Evolutionary conservation across 92 coral and sea anemone species (phyloP).

Genomic region (Phenganax marumi): DNA sequence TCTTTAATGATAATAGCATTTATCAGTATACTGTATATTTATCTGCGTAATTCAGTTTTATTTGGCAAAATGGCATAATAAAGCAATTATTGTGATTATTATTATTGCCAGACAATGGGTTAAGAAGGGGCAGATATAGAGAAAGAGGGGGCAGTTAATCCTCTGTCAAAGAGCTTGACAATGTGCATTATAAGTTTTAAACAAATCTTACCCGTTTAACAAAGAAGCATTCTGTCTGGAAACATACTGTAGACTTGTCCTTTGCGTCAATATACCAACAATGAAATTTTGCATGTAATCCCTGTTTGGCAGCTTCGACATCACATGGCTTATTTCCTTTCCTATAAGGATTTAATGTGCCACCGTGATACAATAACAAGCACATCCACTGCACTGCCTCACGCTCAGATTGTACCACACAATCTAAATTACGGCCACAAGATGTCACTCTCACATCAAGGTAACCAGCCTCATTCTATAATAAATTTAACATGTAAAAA

Average conservation of each 20-base stretch:
- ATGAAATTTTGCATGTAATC: slow-evolving; percentile 22
- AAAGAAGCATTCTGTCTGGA: slow-evolving; percentile 17
- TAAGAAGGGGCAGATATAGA: too few species aligned
- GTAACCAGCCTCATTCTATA: background rate
- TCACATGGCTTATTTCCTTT: slow-evolving; percentile 13
- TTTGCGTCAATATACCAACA: slow-evolving; percentile 8
- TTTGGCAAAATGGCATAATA: too few species aligned
- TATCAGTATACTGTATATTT: too few species aligned
- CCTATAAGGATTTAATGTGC: background rate
- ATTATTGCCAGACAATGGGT: too few species aligned
- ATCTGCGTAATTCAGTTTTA: too few species aligned
- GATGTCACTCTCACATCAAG: background rate
- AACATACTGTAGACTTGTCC: background rate
- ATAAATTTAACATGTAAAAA: background rate
- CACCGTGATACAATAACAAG: background rate
- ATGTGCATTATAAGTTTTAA: too few species aligned
- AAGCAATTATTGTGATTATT: too few species aligned
- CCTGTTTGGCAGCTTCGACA: background rate
- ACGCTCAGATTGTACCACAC: background rate
- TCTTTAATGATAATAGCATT: too few species aligned
- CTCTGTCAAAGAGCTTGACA: too few species aligned
- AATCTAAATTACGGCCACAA: background rate
- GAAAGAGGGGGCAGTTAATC: too few species aligned
- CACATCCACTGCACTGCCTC: background rate
- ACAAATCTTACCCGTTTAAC: slow-evolving; percentile 23